Conservation (phyloP, 1,140 invertebrate genomes). For the Zaprionus nigranus region DNA sequence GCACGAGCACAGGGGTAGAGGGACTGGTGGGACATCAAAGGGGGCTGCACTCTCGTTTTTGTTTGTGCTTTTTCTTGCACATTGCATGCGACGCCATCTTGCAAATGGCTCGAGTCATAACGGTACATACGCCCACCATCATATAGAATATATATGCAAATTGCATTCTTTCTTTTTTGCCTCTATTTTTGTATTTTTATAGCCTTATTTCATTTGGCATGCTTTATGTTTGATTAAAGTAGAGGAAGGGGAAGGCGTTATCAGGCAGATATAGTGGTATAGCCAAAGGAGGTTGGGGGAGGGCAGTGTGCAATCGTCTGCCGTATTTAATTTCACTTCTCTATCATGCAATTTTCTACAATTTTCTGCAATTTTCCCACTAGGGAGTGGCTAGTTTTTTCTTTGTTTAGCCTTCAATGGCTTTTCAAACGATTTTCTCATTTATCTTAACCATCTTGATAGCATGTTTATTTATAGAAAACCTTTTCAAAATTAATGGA, state of each 20-base stretch:
- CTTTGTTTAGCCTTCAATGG: constrained; percentile 12
- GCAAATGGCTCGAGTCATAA: constrained; percentile 43
- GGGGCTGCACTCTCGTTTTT: constrained; percentile 36
- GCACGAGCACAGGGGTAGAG: not conserved
- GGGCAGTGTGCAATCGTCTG: not conserved
- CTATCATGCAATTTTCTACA: constrained; percentile 9
- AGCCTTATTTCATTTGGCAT: constrained; percentile 16
- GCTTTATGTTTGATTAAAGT: constrained; percentile 29
- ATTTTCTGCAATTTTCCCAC: not conserved
- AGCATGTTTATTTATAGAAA: constrained; percentile 9
- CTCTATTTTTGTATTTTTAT: constrained; percentile 28
- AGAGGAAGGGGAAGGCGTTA: not conserved
- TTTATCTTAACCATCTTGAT: not conserved
- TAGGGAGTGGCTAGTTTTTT: constrained; percentile 8
- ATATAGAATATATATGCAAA: constrained; percentile 1
- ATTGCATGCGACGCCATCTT: constrained; percentile 61
- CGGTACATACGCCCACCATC: constrained; percentile 43
- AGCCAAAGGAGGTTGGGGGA: too few species aligned
- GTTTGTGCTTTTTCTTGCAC: constrained; percentile 50
- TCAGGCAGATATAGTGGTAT: not conserved
- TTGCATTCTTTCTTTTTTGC: constrained; percentile 26
- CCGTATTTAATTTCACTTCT: constrained; percentile 15
- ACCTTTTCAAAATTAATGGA: not conserved
- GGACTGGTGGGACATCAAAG: constrained; percentile 21
- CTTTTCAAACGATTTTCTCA: constrained; percentile 8